phyloP scores from a whole-genome alignment of 2,888 invertebrate genomes.

The Tenthredo mesomela region DNA sequence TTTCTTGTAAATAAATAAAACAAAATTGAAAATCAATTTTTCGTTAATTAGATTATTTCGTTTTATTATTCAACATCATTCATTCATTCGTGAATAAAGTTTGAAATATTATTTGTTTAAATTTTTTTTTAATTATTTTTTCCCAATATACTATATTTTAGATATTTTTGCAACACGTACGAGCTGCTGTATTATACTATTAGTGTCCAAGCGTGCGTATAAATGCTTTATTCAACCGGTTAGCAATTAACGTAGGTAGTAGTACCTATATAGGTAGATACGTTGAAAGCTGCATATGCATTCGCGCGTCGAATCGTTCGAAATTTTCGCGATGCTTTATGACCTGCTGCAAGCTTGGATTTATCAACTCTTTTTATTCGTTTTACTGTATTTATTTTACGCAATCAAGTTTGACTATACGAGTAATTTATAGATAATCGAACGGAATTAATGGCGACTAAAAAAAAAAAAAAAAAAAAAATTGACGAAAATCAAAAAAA shows the following conservation, averaged over 20 bases:
- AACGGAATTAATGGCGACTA: neutral
- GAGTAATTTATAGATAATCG: neutral
- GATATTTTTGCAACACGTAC: neutral
- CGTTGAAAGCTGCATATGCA: neutral
- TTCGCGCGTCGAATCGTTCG: conserved; percentile 19
- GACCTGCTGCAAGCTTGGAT: neutral
- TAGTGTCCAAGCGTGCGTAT: neutral
- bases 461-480: neutral
- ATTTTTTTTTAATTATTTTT: neutral
- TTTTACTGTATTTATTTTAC: neutral
- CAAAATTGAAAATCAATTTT: too few species aligned
- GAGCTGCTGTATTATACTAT: neutral
- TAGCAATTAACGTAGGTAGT: conserved; percentile 11
- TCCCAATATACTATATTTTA: neutral
- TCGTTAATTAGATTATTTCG: too few species aligned
- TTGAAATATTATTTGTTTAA: too few species aligned
- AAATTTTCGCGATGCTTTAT: conserved; percentile 33
- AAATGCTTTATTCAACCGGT: conserved; percentile 20
- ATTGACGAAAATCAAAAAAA: neutral
- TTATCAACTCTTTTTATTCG: neutral
- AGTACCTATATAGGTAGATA: neutral
- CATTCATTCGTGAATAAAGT: too few species aligned
- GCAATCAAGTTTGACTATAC: neutral
- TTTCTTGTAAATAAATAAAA: too few species aligned
- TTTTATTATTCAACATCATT: too few species aligned